Evolutionary conservation across 1,140 invertebrate genomes (phyloP).

Genomic region (Cyclina sinensis): DNA sequence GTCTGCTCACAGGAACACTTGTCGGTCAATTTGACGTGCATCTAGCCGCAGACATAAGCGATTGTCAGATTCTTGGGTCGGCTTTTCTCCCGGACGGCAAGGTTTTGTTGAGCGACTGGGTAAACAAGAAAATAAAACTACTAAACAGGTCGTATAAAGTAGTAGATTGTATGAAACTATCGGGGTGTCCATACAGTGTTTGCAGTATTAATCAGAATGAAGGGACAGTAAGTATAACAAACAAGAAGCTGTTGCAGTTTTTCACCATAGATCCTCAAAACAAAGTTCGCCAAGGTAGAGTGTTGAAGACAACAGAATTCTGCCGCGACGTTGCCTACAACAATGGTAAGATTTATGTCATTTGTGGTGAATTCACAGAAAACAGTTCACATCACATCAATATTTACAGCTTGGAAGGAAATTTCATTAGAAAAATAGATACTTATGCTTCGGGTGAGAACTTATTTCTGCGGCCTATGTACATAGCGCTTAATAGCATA

Average conservation of each 20-base stretch:
- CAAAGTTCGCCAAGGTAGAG: not conserved
- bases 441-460: not conserved
- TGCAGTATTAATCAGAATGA: conserved; percentile 36
- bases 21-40: conserved; percentile 43
- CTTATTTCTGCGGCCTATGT: not conserved
- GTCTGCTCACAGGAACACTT: not conserved
- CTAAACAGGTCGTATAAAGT: not conserved
- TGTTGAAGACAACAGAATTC: conserved; percentile 5
- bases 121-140: conserved; percentile 45
- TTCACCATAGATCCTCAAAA: conserved; percentile 2
- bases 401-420: not conserved
- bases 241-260: conserved; percentile 15
- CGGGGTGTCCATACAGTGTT: conserved; percentile 40
- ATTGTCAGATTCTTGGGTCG: conserved; percentile 31
- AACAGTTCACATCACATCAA: not conserved
- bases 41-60: conserved; percentile 7
- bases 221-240: conserved; percentile 20
- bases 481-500: conserved; percentile 19
- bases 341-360: conserved; percentile 23
- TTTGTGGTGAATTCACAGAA: not conserved
- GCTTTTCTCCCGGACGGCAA: conserved; percentile 36
- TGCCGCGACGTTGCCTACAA: conserved; percentile 21
- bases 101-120: conserved; percentile 27
- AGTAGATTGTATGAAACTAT: conserved; percentile 23
- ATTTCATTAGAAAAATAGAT: not conserved